Evolutionary conservation across 2,888 invertebrate genomes (phyloP), one percentile per base, ranked within the genome.

Genomic region (Incurvaria masculella): DNA sequence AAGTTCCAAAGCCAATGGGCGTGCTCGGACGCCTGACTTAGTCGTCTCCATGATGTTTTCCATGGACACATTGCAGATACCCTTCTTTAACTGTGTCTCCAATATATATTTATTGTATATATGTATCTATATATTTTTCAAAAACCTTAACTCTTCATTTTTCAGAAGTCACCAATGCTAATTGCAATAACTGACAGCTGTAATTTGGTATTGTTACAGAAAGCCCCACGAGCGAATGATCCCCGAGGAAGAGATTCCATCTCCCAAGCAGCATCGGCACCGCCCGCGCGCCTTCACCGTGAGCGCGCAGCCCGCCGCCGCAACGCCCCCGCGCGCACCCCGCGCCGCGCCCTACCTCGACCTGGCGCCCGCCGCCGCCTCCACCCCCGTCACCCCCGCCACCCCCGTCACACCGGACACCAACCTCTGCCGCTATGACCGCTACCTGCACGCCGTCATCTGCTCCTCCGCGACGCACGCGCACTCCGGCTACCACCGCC

Each of bases 391-490:
- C 52, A 58, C 14, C 11, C 23, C 23, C 23, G 23, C 23, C 23
- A 6, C 5, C 23, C 41, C 21, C 8, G 59, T 26, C 47, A 63
- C 62, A 55, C 65, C 63, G 50, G 72, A 72, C 62, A 61, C 68
- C 53, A 74, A 74, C 61, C 63, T 72, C 23, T 74, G 74, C 53
- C 69, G 72, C 53, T 84, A 84, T 59, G 84, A 84, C 60, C 76
- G 84, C 49, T 84, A 84, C 61, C 63, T 84, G 49, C 84, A 84
- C 60, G 84, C 84, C 42, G 83, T 83, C 42, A 83, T 84, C 53
- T 84, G 84, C 58, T 78, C 81, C 18, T 78, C 79, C 2, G 70
- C 79, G 6, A 64, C 70, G 14, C 79, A 79, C 53, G 76, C 76
- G 1, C 66, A 78, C 51, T 69, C 74, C 1, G 79, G 79, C 38